Evolutionary conservation across 2,888 invertebrate genomes (phyloP), one percentile per base, ranked within the genome.

Genomic region (Troilus luridus): DNA sequence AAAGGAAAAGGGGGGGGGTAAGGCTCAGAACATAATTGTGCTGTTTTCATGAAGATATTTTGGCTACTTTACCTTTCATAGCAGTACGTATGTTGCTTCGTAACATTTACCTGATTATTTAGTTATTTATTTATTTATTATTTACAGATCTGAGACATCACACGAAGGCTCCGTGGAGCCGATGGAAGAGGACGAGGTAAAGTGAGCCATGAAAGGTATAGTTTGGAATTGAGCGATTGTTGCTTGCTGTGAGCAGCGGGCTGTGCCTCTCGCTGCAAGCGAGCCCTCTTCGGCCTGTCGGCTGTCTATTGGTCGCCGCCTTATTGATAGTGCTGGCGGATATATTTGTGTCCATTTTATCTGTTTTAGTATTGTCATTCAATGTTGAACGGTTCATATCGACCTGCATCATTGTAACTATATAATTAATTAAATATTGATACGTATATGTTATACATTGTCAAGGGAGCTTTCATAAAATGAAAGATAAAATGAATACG

Each of bases 141-240:
- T 41, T 77, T 77, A n/a, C 72, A 90, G 90, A 90, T 59, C 60
- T 60, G 85, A 59, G 90, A 91, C 96, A 94, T 96, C 96, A 93
- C 96, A 96, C 93, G 96, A 96, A 94, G 96, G 95, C 94, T 96
- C 96, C 92, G 97, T 96, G 93, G 97, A 97, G 95, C 97, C 97
- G 90, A 97, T 97, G 97, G 97, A 97, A 94, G 97, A 97, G 94
- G 97, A 97, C 94, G 97, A 97, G 94, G 96, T 95, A 94, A 97
- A 97, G 95, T 97, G 96, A 96, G 90, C 85, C 11, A 54, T 58
- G 85, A 12, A 9, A n/a, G 56, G 19, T 58, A 85, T 3, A 14
- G 41, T 54, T 90, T 90, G 90, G 72, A 72, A 62, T 62, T 59
- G 67, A 90, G 90, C 24, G 62, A 41, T 59, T 27, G 54, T 58